Evolutionary conservation across 2,888 invertebrate genomes (phyloP).

Genomic region (Drosophila putrida): DNA sequence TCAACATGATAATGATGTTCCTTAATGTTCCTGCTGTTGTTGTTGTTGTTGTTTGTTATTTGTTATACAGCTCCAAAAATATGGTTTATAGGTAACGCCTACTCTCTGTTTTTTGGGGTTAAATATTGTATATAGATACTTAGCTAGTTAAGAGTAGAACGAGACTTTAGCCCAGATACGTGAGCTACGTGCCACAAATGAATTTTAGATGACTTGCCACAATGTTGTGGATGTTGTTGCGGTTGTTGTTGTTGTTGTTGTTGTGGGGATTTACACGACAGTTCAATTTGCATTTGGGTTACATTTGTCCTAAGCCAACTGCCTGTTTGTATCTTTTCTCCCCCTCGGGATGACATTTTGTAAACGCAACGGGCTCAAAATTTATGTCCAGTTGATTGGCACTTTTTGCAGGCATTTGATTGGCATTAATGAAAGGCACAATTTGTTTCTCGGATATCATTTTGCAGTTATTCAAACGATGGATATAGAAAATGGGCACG

Average conservation of each 20-base stretch:
- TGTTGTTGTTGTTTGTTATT: slow-evolving; percentile 1
- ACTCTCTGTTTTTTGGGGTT: background rate
- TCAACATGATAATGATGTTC: slow-evolving; percentile 28
- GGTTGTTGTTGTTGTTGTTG: slow-evolving; percentile 1
- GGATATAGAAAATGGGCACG: background rate
- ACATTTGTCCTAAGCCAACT: slow-evolving; percentile 13
- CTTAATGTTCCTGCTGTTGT: slow-evolving; percentile 29
- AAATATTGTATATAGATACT: slow-evolving; percentile 1
- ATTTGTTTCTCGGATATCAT: background rate
- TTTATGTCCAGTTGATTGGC: slow-evolving; percentile 32
- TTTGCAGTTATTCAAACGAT: background rate
- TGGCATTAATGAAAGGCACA: slow-evolving; percentile 27
- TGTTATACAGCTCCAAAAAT: slow-evolving; percentile 27
- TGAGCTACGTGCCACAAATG: slow-evolving; percentile 63
- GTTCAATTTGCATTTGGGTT: slow-evolving; percentile 55
- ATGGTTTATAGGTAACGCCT: slow-evolving; percentile 44
- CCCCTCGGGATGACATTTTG: slow-evolving; percentile 2
- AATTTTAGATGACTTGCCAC: slow-evolving; percentile 18
- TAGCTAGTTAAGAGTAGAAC: slow-evolving; percentile 8
- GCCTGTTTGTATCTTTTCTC: background rate
- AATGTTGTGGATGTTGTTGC: slow-evolving; percentile 4
- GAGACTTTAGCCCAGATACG: slow-evolving; percentile 31
- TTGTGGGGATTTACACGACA: slow-evolving; percentile 31
- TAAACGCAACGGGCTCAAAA: background rate
- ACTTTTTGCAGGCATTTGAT: slow-evolving; percentile 30